Base-by-base conservation (phyloP, 2,797 vertebrate genomes). In the Halcyon badia region DNA sequence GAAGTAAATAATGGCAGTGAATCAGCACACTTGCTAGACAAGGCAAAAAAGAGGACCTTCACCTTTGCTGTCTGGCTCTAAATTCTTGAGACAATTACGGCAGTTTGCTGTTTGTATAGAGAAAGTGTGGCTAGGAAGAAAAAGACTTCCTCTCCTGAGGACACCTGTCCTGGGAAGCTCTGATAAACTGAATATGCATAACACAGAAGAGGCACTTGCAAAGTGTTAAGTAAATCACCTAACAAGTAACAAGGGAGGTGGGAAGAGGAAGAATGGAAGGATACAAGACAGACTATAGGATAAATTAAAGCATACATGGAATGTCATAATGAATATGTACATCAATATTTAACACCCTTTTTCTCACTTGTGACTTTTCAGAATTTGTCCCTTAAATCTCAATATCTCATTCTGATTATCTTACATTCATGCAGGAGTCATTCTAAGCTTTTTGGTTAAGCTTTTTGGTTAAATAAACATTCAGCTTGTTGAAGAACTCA, bases 211-310 rank as follows among this genome's bases (percentile, higher is more conserved):
- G 89, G 49, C 69, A 83, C 84, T 95, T 97, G 69, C 52, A 42
- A 96, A 96, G 92, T 94, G 95, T 92, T 77, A 96, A 92, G 89
- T 94, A 92, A 96, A 94, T 71, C 96, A 95, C 91, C 92, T 92
- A 91, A 87, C 91, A 97, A 97, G 69, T 81, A 94, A 91, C 79
- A 89, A 83, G 78, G 46, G 78, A 95, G 57, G 94, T 92, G 89
- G 89, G 75, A 95, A 96, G 70, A 90, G 51, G 71, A 92, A 83
- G 80, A 91, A 70, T 8, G 58, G 94, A 96, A 97, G 91, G 68
- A 94, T 83, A 75, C 44, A 91, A 86, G 89, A n/a, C 92, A 83
- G 89, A 68, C 71, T 83, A 20, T 2, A 79, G 46, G 46, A 85
- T 49, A 94, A 94, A 77, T 77, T 62, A 89, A 49, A 80, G 75